Evolutionary conservation across 1,140 invertebrate species (phyloP), one percentile per base, ranked within the genome.

Genomic region (Nephotettix cincticeps): DNA sequence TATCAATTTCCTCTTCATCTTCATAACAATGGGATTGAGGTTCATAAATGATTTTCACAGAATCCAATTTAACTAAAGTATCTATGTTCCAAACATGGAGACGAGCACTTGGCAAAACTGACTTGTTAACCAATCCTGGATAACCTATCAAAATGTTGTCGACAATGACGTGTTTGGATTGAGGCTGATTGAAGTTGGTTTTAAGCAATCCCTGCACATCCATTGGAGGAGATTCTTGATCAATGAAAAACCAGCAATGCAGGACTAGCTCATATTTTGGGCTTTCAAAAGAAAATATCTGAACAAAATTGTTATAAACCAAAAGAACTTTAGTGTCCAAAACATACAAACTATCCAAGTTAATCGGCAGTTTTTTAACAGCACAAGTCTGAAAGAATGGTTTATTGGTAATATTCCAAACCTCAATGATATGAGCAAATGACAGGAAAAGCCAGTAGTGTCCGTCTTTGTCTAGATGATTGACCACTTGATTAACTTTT

Each of bases 371-470:
- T 23, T 61, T 23, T n/a, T 61, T 28, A 9, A 6, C 13, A 6
- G 23, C 27, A 29, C 56, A 6, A 9, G 21, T 27, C 6, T 61
- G 21, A 28, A 61, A 61, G 25, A 6, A 61, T 3, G 56, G 56
- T 61, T 61, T 61, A 61, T 61, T 61, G 21, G 56, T 61, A 27
- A 61, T 23, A 27, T 29, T 61, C 56, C 56, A 61, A 27, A 61
- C 56, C 23, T 61, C 56, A 11, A 61, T 29, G 4, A 4, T 29
- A 25, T 21, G 14, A 61, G 21, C 27, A 28, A 23, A 21, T 11
- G 13, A 27, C 25, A 61, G 23, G n/a, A 61, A 61, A 14, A 61
- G 23, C 56, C 56, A 61, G n/a, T 61, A 61, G 23, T 61, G 13
- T 4, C 56, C 56, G 11, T 61, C 56, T 61, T 61, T 61, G 28